Evolutionary conservation across 2,113 vertebrate genomes (phyloP).

Genomic region (Perognathus longimembris): DNA sequence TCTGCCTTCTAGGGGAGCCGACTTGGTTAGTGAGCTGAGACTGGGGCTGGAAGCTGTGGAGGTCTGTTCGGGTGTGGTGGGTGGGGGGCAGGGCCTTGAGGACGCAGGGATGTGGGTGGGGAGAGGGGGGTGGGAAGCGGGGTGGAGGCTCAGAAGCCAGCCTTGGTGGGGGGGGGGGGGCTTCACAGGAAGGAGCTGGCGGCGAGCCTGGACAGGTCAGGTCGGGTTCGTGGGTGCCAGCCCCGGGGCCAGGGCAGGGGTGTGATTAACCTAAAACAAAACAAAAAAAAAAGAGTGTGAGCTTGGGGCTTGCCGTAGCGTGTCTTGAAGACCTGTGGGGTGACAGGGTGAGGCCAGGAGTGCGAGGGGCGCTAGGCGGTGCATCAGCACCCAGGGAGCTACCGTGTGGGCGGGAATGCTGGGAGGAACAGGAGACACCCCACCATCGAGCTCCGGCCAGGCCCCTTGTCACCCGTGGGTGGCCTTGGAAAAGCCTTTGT

Average conservation of each 20-base stretch:
- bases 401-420: background rate
- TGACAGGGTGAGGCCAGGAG: background rate
- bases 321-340: background rate
- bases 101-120: background rate
- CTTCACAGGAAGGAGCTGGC: background rate
- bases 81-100: background rate
- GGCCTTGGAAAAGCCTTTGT: background rate
- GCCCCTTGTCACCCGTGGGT: background rate
- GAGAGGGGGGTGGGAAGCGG: background rate
- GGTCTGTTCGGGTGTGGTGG: background rate
- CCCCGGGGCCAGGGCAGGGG: background rate
- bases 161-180: no score
- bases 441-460: background rate
- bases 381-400: background rate
- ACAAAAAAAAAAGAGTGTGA: background rate
- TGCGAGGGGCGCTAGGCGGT: no score
- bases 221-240: background rate
- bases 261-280: background rate
- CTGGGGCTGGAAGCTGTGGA: background rate
- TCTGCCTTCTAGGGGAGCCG: background rate
- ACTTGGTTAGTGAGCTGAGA: background rate
- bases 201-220: background rate
- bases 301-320: fast-evolving
- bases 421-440: background rate
- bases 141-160: background rate